Percentiles rank a stretch among this genome's conserved stretches.
phyloP scores from a whole-genome alignment of 2,113 vertebrate species.

The Tenrec ecaudatus region DNA sequence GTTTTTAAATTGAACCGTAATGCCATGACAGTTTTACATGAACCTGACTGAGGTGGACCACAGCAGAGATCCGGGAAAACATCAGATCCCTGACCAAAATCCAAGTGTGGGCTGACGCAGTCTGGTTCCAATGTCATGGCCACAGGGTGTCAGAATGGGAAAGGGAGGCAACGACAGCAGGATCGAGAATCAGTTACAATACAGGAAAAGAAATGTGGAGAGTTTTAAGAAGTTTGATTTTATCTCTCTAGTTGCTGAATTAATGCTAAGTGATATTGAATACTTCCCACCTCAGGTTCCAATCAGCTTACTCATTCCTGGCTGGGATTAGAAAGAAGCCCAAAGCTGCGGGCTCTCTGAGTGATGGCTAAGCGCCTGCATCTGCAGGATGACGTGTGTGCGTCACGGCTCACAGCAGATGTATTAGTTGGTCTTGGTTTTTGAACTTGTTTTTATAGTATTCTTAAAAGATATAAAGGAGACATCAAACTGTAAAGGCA shows the following conservation, averaged over 20 bases:
- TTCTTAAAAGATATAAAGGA: neutral
- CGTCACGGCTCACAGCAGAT: neutral
- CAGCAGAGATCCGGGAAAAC: slow-evolving; percentile 29
- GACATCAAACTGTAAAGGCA: neutral
- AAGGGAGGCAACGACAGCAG: neutral
- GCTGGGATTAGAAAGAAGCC: neutral
- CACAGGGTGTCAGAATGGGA: neutral
- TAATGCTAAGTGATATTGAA: neutral
- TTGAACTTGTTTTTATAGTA: neutral
- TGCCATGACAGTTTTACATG: neutral
- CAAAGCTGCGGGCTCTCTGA: neutral
- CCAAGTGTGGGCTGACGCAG: neutral
- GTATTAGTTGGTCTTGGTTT: neutral
- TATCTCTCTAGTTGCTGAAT: neutral
- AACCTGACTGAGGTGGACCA: neutral
- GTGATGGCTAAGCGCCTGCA: neutral
- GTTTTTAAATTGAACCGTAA: neutral
- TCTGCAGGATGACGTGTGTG: neutral
- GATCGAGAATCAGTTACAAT: neutral
- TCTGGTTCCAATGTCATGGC: neutral
- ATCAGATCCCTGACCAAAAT: neutral
- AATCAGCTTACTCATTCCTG: too few relatives aligned
- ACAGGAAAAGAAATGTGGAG: neutral
- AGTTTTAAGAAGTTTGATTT: neutral
- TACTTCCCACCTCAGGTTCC: too few relatives aligned